These are phyloP conservation scores for Lucilia cuprina DNA, from an alignment of 1,140 invertebrate species.

Conservation along the genomic window DNA sequence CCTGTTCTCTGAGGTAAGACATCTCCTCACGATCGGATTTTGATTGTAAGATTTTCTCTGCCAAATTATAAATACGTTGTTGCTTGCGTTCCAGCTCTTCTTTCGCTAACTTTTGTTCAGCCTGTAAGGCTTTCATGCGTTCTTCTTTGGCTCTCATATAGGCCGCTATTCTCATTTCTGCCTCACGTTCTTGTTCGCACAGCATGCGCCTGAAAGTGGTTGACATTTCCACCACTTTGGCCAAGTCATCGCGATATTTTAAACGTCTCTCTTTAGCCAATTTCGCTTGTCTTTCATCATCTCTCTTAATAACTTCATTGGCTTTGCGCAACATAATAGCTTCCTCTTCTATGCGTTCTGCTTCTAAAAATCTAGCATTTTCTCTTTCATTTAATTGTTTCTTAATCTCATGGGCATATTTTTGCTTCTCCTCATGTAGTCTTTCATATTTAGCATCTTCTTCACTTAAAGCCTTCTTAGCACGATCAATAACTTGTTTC, in stretches of 20 bases:
- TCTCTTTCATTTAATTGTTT: slow-evolving; percentile 70
- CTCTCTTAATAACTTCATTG: slow-evolving; percentile 65
- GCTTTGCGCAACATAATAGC: slow-evolving; percentile 66
- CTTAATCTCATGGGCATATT: slow-evolving; percentile 59
- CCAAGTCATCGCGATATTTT: slow-evolving; percentile 66
- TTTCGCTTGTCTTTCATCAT: slow-evolving; percentile 63
- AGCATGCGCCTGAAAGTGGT: slow-evolving; percentile 67
- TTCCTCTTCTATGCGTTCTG: slow-evolving; percentile 70
- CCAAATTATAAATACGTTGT: slow-evolving; percentile 61
- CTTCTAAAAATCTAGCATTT: slow-evolving; percentile 66
- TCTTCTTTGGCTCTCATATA: slow-evolving; percentile 69
- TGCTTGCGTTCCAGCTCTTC: slow-evolving; percentile 64
- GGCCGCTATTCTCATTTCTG: slow-evolving; percentile 69
- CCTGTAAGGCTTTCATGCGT: slow-evolving; percentile 64
- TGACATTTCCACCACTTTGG: slow-evolving; percentile 66
- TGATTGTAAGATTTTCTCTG: slow-evolving; percentile 60
- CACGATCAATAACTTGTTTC: slow-evolving; percentile 70
- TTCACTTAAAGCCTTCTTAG: slow-evolving; percentile 62
- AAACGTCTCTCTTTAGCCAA: slow-evolving; percentile 57
- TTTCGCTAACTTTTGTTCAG: slow-evolving; percentile 60
- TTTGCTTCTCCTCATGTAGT: slow-evolving; percentile 56
- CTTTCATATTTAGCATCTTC: slow-evolving; percentile 62
- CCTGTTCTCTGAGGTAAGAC: slow-evolving; percentile 65
- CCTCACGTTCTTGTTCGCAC: slow-evolving; percentile 68
- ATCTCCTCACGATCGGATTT: slow-evolving; percentile 65